Evolutionary conservation across 2,888 invertebrate species (phyloP).

Genomic region (Leucania comma): DNA sequence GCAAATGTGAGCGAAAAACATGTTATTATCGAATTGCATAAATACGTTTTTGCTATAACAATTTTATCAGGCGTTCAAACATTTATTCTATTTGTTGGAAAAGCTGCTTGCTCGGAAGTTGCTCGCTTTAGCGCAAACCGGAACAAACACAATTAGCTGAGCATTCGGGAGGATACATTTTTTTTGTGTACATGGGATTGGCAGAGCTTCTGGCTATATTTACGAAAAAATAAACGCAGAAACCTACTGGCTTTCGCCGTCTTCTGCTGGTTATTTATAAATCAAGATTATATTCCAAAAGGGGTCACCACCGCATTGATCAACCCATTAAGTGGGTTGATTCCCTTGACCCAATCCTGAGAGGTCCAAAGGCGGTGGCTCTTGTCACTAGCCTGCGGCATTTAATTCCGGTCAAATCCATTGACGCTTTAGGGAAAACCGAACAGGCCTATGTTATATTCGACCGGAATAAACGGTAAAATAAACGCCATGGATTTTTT

Average conservation of each 20-base stretch:
- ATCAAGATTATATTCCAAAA: constrained; percentile 1
- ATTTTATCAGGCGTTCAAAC: constrained; percentile 62
- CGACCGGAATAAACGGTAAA: neutral
- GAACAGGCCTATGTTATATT: constrained; percentile 4
- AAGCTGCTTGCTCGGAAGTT: constrained; percentile 59
- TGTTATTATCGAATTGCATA: constrained; percentile 33
- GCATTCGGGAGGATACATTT: constrained; percentile 49
- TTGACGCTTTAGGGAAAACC: constrained; percentile 20
- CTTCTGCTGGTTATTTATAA: neutral
- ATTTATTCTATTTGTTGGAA: constrained; percentile 54
- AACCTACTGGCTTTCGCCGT: neutral
- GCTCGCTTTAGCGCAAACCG: constrained; percentile 49
- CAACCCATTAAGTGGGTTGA: constrained; percentile 5
- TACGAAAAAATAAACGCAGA: neutral
- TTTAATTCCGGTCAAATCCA: constrained; percentile 40
- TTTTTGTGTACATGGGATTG: constrained; percentile 41
- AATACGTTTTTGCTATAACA: constrained; percentile 51
- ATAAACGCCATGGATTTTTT: constrained; percentile 7
- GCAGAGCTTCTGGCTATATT: constrained; percentile 29
- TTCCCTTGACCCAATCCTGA: constrained; percentile 12
- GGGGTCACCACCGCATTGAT: constrained; percentile 1
- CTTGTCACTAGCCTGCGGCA: constrained; percentile 29
- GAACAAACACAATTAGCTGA: constrained; percentile 66
- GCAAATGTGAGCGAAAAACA: constrained; percentile 10
- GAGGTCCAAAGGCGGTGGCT: constrained; percentile 3